phyloP scores from a whole-genome alignment of 2,113 vertebrate species.

The Aptenodytes patagonicus region DNA sequence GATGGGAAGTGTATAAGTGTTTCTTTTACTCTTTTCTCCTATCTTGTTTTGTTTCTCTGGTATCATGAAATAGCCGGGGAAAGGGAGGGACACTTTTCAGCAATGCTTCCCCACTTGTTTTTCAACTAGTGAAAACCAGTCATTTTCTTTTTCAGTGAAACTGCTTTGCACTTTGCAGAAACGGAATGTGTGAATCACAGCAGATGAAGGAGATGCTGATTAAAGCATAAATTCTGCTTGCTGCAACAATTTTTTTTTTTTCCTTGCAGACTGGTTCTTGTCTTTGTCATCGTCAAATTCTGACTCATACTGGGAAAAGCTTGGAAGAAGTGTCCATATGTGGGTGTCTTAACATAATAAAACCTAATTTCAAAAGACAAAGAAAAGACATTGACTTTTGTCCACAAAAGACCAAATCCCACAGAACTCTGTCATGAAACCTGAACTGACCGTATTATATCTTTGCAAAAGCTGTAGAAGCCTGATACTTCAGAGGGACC shows the following conservation, averaged over 20 bases:
- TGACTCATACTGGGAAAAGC: constrained; percentile 1
- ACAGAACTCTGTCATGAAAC: background rate
- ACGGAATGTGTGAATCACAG: constrained; percentile 2
- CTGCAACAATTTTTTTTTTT: background rate
- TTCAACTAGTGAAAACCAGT: background rate
- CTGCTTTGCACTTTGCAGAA: background rate
- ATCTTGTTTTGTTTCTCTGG: background rate
- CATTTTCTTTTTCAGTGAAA: background rate
- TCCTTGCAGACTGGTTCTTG: background rate
- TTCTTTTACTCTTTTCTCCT: background rate
- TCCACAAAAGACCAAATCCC: background rate
- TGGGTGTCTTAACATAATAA: background rate
- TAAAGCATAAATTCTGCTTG: constrained; percentile 36
- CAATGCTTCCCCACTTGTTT: background rate
- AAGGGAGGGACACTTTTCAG: background rate
- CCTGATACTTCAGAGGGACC: background rate
- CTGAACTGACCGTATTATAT: background rate
- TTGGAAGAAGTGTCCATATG: background rate
- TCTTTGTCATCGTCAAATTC: constrained; percentile 2
- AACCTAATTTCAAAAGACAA: background rate
- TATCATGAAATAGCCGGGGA: background rate
- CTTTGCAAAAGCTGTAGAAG: background rate
- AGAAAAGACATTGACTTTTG: background rate
- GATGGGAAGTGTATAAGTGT: background rate
- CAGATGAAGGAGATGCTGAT: constrained; percentile 34